Conservation (phyloP, 2,888 invertebrate species). For the Trichopoda pennipes region DNA sequence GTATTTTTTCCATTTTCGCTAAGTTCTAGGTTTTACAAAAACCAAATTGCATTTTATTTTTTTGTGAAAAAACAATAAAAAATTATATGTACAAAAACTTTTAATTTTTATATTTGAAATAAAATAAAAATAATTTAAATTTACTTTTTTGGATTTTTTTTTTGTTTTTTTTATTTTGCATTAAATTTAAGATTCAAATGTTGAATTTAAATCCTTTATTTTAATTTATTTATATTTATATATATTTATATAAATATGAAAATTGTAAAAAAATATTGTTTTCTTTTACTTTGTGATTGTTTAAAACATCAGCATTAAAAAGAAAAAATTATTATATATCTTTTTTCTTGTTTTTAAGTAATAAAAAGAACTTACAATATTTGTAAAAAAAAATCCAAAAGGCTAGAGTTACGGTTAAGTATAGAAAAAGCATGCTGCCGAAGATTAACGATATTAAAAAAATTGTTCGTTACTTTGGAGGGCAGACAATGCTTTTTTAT, state of each 20-base stretch:
- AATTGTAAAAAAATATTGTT: constrained; percentile 14
- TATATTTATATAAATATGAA: constrained; percentile 18
- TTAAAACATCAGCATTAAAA: constrained; percentile 18
- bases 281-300: constrained; percentile 30
- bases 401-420: constrained; percentile 3
- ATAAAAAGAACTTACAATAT: constrained; percentile 20
- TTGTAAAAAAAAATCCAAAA: constrained; percentile 43
- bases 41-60: constrained; percentile 46
- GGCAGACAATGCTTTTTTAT: constrained; percentile 17
- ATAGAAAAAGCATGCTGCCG: constrained; percentile 11
- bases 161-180: constrained; percentile 7
- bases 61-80: constrained; percentile 44
- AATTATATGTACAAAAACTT: constrained; percentile 19
- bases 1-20: constrained; percentile 40
- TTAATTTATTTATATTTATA: constrained; percentile 8
- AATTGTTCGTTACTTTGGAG: not conserved
- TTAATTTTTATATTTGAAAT: constrained; percentile 27
- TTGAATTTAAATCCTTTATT: constrained; percentile 50
- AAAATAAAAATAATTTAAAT: constrained; percentile 26
- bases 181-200: constrained; percentile 52
- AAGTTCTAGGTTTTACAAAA: constrained; percentile 64
- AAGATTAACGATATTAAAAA: constrained; percentile 12
- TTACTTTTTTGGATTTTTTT: constrained; percentile 35
- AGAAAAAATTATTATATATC: constrained; percentile 1
- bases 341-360: not conserved